phyloP scores from a whole-genome alignment of 2,113 vertebrate genomes.

The Halcyon malimbica region DNA sequence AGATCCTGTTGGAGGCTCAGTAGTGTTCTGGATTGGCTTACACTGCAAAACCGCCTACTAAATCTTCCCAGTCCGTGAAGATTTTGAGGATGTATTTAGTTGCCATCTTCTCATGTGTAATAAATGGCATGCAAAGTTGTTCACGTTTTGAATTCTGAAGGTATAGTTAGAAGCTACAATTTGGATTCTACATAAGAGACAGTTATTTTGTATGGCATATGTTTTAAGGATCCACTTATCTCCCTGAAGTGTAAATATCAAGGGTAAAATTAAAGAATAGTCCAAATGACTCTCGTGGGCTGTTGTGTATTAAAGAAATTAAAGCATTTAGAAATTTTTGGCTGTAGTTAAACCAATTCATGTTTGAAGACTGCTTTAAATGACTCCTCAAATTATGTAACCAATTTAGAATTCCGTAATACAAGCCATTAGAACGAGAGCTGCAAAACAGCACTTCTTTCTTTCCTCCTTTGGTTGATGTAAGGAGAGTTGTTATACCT shows the following conservation, averaged over 20 bases:
- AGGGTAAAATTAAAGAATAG: conserved; percentile 6
- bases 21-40: not conserved
- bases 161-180: not conserved
- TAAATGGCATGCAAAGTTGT: not conserved
- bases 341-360: conserved; percentile 19
- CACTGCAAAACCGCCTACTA: not conserved
- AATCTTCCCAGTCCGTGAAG: not conserved
- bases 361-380: not conserved
- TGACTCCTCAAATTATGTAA: not conserved
- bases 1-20: not conserved
- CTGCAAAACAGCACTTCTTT: not conserved
- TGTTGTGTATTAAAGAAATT: conserved; percentile 18
- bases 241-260: not conserved
- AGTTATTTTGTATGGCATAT: not conserved
- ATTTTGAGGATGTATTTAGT: not conserved
- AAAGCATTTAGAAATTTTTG: conserved; percentile 15
- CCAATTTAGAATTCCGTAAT: not conserved
- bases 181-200: not conserved
- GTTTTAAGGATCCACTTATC: not conserved
- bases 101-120: not conserved
- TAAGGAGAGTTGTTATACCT: not conserved
- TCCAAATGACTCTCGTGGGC: not conserved
- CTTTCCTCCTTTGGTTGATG: too few species aligned
- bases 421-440: not conserved
- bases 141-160: not conserved